Conservation (phyloP, 2,797 vertebrate genomes). For the Aphelocoma californica region DNA sequence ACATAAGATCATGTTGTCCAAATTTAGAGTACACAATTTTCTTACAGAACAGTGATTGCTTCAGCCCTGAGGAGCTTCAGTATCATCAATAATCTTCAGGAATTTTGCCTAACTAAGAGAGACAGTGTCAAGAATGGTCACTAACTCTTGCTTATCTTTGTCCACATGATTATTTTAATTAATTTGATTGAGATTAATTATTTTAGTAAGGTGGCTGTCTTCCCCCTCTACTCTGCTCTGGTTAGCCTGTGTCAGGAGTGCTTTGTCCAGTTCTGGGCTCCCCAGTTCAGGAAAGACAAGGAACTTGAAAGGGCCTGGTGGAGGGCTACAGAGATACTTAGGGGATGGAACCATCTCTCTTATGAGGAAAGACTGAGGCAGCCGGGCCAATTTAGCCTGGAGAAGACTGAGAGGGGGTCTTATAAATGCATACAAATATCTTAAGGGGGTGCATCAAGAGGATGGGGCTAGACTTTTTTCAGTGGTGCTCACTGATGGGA, state of each 20-base stretch:
- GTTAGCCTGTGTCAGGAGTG: background rate
- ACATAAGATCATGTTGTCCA: background rate
- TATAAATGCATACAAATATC: background rate
- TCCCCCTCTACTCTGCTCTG: background rate
- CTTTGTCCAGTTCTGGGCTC: background rate
- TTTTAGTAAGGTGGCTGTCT: background rate
- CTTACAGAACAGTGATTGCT: background rate
- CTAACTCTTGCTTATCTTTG: conserved; percentile 38
- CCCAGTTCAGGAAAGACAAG: background rate
- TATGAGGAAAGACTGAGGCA: background rate
- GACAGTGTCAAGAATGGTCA: conserved; percentile 46
- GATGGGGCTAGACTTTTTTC: background rate
- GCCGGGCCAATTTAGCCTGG: background rate
- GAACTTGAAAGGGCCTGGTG: background rate
- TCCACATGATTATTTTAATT: conserved; percentile 47
- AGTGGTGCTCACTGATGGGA: no score
- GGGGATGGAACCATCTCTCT: background rate
- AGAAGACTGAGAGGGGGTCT: background rate
- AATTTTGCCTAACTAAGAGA: conserved; percentile 20
- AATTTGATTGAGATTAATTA: conserved; percentile 51
- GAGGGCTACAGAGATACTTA: background rate
- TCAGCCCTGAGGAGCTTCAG: background rate
- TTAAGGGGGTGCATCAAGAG: background rate
- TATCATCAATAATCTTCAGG: conserved; percentile 33
- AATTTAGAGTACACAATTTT: background rate